A percentile compares a stretch with the other conserved stretches of the same genome.
phyloP scores from a whole-genome alignment of 2,113 vertebrate species.

The Bubalus kerabau region DNA sequence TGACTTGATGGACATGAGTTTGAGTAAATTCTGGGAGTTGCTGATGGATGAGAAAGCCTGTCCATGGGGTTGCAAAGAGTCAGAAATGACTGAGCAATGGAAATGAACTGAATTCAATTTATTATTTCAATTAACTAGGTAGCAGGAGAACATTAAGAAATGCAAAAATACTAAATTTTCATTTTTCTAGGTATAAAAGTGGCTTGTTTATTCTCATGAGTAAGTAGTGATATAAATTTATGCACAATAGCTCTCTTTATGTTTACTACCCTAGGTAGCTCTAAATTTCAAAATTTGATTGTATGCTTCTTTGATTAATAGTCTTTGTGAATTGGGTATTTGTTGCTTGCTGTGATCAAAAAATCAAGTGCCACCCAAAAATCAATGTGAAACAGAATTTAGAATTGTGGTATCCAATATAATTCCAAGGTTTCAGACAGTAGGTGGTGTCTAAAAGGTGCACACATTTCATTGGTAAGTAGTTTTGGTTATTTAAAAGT shows the following conservation, averaged over 20 bases:
- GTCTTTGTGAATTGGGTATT: not conserved
- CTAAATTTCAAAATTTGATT: not conserved
- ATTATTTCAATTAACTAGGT: not conserved
- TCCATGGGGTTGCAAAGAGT: not conserved
- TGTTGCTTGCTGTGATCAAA: not conserved
- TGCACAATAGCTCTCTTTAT: not conserved
- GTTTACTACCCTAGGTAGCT: not conserved
- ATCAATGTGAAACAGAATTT: not conserved
- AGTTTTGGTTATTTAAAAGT: not conserved
- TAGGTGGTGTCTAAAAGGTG: not conserved
- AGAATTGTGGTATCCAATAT: not conserved
- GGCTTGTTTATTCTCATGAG: not conserved
- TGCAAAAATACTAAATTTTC: not conserved
- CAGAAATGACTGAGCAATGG: not conserved
- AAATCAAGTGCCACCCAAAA: not conserved
- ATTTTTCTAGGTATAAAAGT: not conserved
- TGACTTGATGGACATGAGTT: not conserved
- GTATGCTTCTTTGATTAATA: not conserved
- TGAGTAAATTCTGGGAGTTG: not conserved
- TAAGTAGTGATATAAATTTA: not conserved
- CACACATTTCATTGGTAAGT: not conserved
- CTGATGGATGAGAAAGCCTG: not conserved
- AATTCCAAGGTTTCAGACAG: not conserved
- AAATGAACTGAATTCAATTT: not conserved
- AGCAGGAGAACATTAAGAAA: not conserved